phyloP scores from a whole-genome alignment of 2,888 invertebrate species.

The Nudaria mundana region DNA sequence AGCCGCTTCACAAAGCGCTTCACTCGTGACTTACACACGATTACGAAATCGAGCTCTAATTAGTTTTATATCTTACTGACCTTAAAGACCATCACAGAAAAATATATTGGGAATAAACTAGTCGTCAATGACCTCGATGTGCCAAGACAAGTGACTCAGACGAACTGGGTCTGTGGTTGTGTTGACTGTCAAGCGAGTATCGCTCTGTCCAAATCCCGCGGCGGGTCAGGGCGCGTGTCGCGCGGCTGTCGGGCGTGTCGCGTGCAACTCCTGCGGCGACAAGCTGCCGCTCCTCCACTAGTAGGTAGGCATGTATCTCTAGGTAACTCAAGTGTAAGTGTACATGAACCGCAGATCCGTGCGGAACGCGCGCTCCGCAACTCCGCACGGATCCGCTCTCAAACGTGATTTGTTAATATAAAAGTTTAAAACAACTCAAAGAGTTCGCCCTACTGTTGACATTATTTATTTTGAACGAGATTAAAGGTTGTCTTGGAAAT shows the following conservation, averaged over 20 bases:
- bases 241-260: too few relatives aligned
- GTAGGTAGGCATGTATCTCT: slow-evolving; percentile 46
- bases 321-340: slow-evolving; percentile 56
- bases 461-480: slow-evolving; percentile 76
- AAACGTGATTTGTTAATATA: slow-evolving; percentile 68
- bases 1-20: background rate
- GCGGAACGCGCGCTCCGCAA: background rate
- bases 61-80: background rate
- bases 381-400: slow-evolving; percentile 2
- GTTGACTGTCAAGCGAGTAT: too few relatives aligned
- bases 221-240: too few relatives aligned
- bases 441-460: slow-evolving; percentile 78
- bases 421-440: slow-evolving; percentile 72
- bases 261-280: slow-evolving; percentile 34
- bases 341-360: background rate
- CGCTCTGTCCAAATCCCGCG: too few relatives aligned
- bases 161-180: too few relatives aligned
- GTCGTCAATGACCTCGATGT: too few relatives aligned
- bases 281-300: slow-evolving; percentile 55
- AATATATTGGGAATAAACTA: too few relatives aligned
- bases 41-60: background rate
- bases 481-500: slow-evolving; percentile 78
- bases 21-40: background rate
- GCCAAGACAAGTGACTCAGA: too few relatives aligned
- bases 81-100: too few relatives aligned